Evolutionary conservation across 2,797 vertebrate genomes (phyloP), one percentile per base, ranked within the genome.

Genomic region (Fratercula arctica): DNA sequence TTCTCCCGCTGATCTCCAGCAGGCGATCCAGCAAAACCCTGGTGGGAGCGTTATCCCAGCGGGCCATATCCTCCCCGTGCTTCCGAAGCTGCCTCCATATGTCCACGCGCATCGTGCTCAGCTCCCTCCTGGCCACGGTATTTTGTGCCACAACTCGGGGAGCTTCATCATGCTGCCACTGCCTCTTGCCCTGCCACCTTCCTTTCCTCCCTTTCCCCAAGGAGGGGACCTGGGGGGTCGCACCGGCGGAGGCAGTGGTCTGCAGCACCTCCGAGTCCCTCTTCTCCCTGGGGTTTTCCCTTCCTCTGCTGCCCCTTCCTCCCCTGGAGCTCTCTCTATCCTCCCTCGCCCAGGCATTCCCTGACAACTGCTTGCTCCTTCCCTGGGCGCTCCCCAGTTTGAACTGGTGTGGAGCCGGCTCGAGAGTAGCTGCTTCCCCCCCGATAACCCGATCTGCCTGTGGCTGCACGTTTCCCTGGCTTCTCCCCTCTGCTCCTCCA

Each of bases 71-170:
- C 76, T 96, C 94, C n/a, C 95, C 90, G 0, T 69, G 88, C 69
- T 91, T 84, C 69, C 83, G 70, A 29, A 97, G 96, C 86, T 93
- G 83, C 83, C 95, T 88, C 96, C 96, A 95, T 17, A 95, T 90
- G 39, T 93, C 90, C 86, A 93, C 94, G 4, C 93, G 41, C 67
- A 93, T 86, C 0, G 43, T 90, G 69, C 88, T 53, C 12, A 86
- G 4, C 69, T 95, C 94, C 69, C 39, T 96, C 74, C 88, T 88
- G 85, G 61, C 85, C 76, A 8, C 0, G 4, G 37, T 21, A 1
- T 50, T 92, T 13, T 85, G 94, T 1, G 6, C 64, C 60, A 4
- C 1, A 0, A 21, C 61, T 1, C 12, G 69, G 20, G 93, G 53
- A 9, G 41, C 46, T 16, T 51, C 4, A 0, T 70, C 1, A 0